phyloP scores from a whole-genome alignment of 2,888 invertebrate genomes.

The Linnaemya tessellans region DNA sequence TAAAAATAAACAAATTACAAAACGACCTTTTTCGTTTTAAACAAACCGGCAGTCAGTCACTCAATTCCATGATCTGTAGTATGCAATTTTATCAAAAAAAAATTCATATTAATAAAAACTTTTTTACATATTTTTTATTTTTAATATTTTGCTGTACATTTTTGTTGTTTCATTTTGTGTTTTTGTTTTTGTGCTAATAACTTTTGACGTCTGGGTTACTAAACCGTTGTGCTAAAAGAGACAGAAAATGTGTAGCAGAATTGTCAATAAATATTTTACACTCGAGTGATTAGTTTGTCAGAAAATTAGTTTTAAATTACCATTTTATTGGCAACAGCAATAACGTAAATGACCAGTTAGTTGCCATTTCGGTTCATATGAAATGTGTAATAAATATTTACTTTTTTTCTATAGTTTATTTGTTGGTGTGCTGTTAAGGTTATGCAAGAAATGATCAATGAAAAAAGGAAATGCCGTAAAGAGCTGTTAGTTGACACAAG shows the following conservation, averaged over 20 bases:
- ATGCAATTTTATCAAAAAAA: background rate
- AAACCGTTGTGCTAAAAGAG: background rate
- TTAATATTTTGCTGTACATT: background rate
- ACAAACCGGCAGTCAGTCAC: background rate
- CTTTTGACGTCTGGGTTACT: background rate
- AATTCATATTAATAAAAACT: background rate
- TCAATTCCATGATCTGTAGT: constrained; percentile 33
- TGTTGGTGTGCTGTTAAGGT: background rate
- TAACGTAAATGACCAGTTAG: constrained; percentile 26
- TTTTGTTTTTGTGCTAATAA: background rate
- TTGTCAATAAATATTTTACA: constrained; percentile 66
- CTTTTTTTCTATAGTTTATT: background rate
- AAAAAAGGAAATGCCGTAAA: background rate
- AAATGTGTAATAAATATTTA: constrained; percentile 31
- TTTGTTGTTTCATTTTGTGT: background rate
- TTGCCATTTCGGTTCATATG: constrained; percentile 20
- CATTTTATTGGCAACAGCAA: constrained; percentile 54
- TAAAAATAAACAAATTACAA: constrained; percentile 14
- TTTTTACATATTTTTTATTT: background rate
- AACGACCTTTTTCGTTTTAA: constrained; percentile 32
- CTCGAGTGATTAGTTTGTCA: constrained; percentile 64
- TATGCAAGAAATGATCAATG: constrained; percentile 11
- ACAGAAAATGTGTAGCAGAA: constrained; percentile 13
- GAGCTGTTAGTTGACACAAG: constrained; percentile 14
- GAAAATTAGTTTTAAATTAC: constrained; percentile 67